These are phyloP conservation scores for Oncopodura yosiiana DNA, from an alignment of 1,140 invertebrate genomes.

Conservation along the genomic window DNA sequence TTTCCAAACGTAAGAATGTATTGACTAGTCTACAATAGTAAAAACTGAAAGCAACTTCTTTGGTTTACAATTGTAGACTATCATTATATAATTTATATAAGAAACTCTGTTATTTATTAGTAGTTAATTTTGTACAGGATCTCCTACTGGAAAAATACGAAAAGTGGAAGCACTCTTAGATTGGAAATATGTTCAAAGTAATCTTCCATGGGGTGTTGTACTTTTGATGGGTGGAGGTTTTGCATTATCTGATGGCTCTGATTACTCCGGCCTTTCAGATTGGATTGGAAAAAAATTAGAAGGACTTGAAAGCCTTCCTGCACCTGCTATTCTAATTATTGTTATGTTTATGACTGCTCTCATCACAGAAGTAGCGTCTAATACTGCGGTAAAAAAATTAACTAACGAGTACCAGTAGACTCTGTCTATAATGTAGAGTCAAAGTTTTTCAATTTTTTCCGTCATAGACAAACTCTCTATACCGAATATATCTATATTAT, in stretches of 20 bases:
- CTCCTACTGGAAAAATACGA: not conserved
- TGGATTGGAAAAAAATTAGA: conserved; percentile 54
- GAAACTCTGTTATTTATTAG: not conserved
- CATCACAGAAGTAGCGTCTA: conserved; percentile 72
- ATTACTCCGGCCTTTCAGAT: conserved; percentile 61
- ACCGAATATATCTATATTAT: not conserved
- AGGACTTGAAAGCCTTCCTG: conserved; percentile 38
- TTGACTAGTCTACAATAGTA: too few species aligned
- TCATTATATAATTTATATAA: too few species aligned
- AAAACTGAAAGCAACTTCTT: too few species aligned
- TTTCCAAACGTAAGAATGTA: conserved; percentile 14
- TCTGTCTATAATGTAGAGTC: too few species aligned
- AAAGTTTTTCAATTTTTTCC: conserved; percentile 69
- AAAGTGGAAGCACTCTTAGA: conserved; percentile 50
- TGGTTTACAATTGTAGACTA: too few species aligned
- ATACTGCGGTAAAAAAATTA: too few species aligned
- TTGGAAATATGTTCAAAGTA: conserved; percentile 67
- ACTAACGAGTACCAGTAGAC: too few species aligned
- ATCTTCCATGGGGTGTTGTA: conserved; percentile 59
- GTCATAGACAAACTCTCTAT: conserved; percentile 51
- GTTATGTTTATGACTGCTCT: conserved; percentile 44
- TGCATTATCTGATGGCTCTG: conserved; percentile 62
- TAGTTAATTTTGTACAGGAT: not conserved
- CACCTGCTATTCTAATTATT: conserved; percentile 39
- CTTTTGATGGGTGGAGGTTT: conserved; percentile 27